Percentiles rank a stretch among this genome's conserved stretches.
Evolutionary conservation across 2,113 vertebrate species (phyloP).

Genomic region (Hypanus sabinus): DNA sequence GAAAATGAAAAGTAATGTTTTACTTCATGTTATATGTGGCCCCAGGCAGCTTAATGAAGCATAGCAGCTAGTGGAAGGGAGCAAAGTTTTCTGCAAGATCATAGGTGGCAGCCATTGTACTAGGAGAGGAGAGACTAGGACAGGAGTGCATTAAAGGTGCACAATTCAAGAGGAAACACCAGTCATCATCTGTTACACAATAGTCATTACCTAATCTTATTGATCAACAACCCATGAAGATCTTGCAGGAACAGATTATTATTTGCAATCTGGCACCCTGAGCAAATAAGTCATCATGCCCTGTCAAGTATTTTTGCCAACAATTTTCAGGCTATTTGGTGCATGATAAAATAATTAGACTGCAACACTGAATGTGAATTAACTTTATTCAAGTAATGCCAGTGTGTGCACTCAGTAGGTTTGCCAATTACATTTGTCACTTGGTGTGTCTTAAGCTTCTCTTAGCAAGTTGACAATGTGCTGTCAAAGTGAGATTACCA

Average conservation of each 20-base stretch:
- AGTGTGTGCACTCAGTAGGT: not conserved
- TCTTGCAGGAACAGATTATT: not conserved
- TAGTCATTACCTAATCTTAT: not conserved
- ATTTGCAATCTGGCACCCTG: not conserved
- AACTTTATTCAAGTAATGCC: slow-evolving; percentile 9
- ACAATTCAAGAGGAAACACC: not conserved
- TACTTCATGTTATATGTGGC: not conserved
- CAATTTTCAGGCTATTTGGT: not conserved
- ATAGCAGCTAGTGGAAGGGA: not conserved
- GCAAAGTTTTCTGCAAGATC: not conserved
- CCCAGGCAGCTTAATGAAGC: not conserved
- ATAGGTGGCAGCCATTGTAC: not conserved
- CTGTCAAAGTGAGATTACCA: not conserved
- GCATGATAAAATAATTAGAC: not conserved
- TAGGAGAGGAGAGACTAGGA: not conserved
- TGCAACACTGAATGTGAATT: not conserved
- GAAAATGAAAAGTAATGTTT: not conserved
- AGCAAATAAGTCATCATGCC: not conserved
- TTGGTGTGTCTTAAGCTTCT: not conserved
- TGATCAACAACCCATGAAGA: not conserved
- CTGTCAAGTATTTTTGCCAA: not conserved
- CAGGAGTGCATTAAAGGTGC: not conserved
- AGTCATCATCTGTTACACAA: not conserved
- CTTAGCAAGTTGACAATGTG: not conserved
- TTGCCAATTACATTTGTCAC: not conserved